Conservation (phyloP, 2,797 vertebrate species). For the Poeciliopsis paucimaculata region DNA sequence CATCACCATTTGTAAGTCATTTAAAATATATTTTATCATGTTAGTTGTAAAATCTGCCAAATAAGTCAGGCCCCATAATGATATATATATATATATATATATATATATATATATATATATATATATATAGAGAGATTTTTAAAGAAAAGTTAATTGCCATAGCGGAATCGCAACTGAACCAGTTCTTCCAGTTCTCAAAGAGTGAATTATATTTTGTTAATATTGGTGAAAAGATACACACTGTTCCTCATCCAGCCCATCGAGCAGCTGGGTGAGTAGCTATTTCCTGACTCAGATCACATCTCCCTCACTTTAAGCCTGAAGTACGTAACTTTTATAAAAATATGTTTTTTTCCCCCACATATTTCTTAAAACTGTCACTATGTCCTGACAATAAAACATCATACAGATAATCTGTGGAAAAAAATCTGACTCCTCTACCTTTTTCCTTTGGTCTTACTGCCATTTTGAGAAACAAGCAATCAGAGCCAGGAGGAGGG, state of each 20-base stretch:
- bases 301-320: neutral
- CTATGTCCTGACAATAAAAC: too few species aligned
- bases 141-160: neutral
- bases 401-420: too few species aligned
- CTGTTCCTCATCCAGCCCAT: neutral
- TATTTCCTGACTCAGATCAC: neutral
- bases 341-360: too few species aligned
- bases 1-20: neutral
- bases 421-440: too few species aligned
- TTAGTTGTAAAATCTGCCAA: neutral
- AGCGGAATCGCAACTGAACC: neutral
- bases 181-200: neutral
- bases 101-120: neutral
- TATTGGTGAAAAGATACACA: neutral
- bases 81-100: neutral
- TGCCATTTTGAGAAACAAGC: too few species aligned
- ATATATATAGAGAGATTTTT: neutral
- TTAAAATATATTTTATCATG: neutral
- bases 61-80: neutral
- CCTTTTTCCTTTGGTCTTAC: too few species aligned
- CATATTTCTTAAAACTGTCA: too few species aligned
- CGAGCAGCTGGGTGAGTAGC: neutral
- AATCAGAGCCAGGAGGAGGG: too few species aligned
- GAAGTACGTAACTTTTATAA: neutral
- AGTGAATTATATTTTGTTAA: neutral